Conservation (phyloP, 2,888 invertebrate genomes). For the Drosophila mercatorum region DNA sequence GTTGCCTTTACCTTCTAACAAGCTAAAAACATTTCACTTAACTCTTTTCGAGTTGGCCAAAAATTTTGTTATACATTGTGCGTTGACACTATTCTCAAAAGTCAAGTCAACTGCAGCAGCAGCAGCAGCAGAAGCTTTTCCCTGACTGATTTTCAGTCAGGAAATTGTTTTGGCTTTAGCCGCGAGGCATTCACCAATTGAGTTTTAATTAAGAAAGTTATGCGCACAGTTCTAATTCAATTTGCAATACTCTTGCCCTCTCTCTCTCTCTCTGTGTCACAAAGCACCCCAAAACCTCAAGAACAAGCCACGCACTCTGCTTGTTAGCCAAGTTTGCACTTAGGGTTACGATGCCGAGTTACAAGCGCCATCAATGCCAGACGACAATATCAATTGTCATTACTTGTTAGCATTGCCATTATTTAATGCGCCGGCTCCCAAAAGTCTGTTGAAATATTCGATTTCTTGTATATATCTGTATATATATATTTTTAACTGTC, state of each 20-base stretch:
- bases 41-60: conserved; percentile 41
- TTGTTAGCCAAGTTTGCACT: conserved; percentile 30
- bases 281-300: conserved; percentile 21
- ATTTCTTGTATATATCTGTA: background rate
- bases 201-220: conserved; percentile 77
- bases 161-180: conserved; percentile 45
- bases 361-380: conserved; percentile 54
- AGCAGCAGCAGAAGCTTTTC: background rate
- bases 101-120: conserved; percentile 19
- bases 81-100: conserved; percentile 48
- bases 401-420: conserved; percentile 54
- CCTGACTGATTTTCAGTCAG: conserved; percentile 23
- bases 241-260: conserved; percentile 33
- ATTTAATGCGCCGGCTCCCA: conserved; percentile 41
- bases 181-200: conserved; percentile 62
- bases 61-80: conserved; percentile 50
- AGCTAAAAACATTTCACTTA: conserved; percentile 34
- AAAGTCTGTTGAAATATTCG: conserved; percentile 29
- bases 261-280: conserved; percentile 1
- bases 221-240: conserved; percentile 52
- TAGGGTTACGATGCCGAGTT: background rate
- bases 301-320: conserved; percentile 18
- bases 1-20: conserved; percentile 34
- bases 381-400: conserved; percentile 63
- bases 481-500: conserved; percentile 7